Evolutionary conservation across 2,888 invertebrate species (phyloP).

Genomic region (Carterocephalus palaemon): DNA sequence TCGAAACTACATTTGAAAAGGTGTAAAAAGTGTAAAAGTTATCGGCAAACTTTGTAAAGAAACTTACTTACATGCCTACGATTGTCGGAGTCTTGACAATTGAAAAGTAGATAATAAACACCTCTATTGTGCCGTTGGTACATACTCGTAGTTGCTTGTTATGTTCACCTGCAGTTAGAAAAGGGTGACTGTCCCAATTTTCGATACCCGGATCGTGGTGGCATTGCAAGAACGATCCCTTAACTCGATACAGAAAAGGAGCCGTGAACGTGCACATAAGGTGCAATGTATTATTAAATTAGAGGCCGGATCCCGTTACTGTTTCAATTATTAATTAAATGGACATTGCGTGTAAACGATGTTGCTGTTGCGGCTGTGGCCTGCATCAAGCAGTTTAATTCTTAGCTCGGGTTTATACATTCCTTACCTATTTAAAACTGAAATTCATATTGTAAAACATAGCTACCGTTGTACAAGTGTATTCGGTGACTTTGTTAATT

Average conservation of each 20-base stretch:
- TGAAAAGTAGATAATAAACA: too few species aligned
- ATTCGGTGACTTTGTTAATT: too few species aligned
- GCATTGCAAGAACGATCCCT: slow-evolving; percentile 7
- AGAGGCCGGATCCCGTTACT: slow-evolving; percentile 52
- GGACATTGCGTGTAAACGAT: slow-evolving; percentile 30
- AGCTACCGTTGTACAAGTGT: too few species aligned
- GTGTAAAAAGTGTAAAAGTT: too few species aligned
- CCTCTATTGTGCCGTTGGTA: too few species aligned
- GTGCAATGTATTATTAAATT: slow-evolving; percentile 54
- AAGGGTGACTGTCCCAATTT: slow-evolving; percentile 1
- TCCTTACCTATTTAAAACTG: slow-evolving; percentile 1
- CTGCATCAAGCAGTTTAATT: slow-evolving; percentile 29
- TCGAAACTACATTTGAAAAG: too few species aligned
- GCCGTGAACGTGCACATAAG: slow-evolving; percentile 45
- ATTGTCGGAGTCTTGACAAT: too few species aligned
- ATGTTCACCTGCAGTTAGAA: too few species aligned
- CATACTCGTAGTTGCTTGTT: too few species aligned
- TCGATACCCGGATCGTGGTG: not conserved
- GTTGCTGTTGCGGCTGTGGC: slow-evolving; percentile 28
- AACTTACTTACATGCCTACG: too few species aligned
- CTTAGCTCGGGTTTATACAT: slow-evolving; percentile 6
- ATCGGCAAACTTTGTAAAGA: too few species aligned
- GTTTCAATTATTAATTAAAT: slow-evolving; percentile 53
- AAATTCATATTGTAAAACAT: slow-evolving; percentile 1
- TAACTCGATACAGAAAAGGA: slow-evolving; percentile 26